These are phyloP conservation scores for Elgonia sp. DNA, from an alignment of 2,888 invertebrate genomes.

Conservation along the genomic window DNA sequence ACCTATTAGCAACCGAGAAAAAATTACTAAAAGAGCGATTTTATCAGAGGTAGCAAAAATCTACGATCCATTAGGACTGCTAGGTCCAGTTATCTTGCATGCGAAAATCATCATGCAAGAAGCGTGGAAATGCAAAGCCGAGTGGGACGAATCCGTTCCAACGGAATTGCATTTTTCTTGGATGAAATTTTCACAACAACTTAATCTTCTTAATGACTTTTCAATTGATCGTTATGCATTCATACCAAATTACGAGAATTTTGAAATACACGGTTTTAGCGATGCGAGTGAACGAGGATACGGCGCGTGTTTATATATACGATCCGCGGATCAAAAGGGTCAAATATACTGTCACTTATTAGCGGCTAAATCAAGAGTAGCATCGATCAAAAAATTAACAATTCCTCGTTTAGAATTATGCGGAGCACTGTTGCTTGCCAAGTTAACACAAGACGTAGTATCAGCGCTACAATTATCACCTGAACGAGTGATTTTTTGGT, in stretches of 20 bases:
- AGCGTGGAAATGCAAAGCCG: conserved; percentile 10
- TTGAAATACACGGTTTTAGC: conserved; percentile 30
- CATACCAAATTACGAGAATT: neutral
- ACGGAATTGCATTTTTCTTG: neutral
- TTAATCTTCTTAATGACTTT: neutral
- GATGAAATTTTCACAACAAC: neutral
- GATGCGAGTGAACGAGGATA: conserved; percentile 27
- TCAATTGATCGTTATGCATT: neutral
- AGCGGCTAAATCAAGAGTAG: too few relatives aligned
- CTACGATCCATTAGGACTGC: conserved; percentile 14
- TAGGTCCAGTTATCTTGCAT: conserved; percentile 6
- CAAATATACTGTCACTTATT: neutral
- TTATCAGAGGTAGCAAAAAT: conserved; percentile 35
- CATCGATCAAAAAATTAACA: too few relatives aligned
- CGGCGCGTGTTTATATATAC: conserved; percentile 18
- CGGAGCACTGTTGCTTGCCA: too few relatives aligned
- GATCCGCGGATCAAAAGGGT: neutral
- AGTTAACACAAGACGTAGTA: too few relatives aligned
- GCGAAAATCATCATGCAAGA: conserved; percentile 26
- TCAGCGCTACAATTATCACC: too few relatives aligned
- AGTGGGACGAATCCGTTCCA: conserved; percentile 35
- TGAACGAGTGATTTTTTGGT: conserved; percentile 2
- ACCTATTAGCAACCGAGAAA: neutral
- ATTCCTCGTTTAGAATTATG: too few relatives aligned
- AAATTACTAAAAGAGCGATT: conserved; percentile 13